Base-by-base conservation (phyloP, 2,888 invertebrate species). In the Aelia acuminata region DNA sequence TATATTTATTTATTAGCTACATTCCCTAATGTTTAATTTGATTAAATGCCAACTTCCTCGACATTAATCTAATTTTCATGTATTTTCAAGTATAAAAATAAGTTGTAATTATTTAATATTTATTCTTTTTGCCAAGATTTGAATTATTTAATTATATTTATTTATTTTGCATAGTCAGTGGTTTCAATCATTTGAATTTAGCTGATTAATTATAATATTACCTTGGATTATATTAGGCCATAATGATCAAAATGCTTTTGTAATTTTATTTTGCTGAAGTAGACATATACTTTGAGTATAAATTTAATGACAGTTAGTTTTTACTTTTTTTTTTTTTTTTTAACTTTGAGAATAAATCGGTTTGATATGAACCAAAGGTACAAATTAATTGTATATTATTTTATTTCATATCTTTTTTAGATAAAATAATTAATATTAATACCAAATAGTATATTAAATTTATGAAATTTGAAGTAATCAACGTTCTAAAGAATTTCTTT, bases 281-380 rank as follows among this genome's bases (percentile, higher is more conserved):
- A 63, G 18, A 31, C 5, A 1, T 35, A 63, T 31, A 63, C 18
- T 7, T 63, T 31, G 31, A 63, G 63, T 35, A 63, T 31, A 63
- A 35, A 31, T 31, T 31, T 63, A 31, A 13, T 63, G 31, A 26
- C 13, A 31, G 15, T 31, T 63, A 63, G 63, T 18, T 31, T 57
- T 57, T 3, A 57, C 26, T 26, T 1, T 53, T 57, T 26, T 57
- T 57, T n/a, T 26, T 26, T 1, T 53, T 57, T 26, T 57, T 57
- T n/a, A 57, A 57, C n/a, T 22, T 2, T 3, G 26, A 57, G 26
- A 26, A 26, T 57, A 63, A 31, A 31, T 18, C 31, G 63, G n/a
- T n/a, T 63, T 63, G 31, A 15, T 31, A n/a, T 63, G 63, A 63
- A 63, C 63, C 63, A 63, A 63, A 63, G 31, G 26, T 63, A 63